Conservation (phyloP, 2,797 vertebrate genomes). For the Potorous gilbertii region DNA sequence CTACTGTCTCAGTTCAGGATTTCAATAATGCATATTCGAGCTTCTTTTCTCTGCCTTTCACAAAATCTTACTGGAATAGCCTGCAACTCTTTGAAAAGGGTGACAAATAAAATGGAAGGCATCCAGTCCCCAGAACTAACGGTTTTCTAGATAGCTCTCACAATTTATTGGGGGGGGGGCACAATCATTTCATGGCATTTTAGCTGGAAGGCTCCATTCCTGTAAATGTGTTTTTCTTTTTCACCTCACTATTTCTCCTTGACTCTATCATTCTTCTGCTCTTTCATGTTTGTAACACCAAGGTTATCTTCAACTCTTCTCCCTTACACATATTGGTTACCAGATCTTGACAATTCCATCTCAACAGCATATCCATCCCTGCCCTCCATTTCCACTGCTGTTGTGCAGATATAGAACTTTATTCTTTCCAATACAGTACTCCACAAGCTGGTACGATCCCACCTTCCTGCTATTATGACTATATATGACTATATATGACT, state of each 20-base stretch:
- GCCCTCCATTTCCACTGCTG: neutral
- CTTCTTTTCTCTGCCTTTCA: constrained; percentile 63
- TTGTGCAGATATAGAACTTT: neutral
- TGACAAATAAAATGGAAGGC: constrained; percentile 39
- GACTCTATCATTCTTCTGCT: neutral
- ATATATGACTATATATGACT: no score
- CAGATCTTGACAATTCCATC: neutral
- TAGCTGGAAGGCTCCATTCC: constrained; percentile 48
- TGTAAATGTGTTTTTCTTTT: neutral
- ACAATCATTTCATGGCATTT: constrained; percentile 44
- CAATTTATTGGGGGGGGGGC: constrained; percentile 41
- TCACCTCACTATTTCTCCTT: neutral
- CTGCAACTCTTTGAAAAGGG: constrained; percentile 49
- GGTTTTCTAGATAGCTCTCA: constrained; percentile 57
- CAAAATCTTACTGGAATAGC: constrained; percentile 56
- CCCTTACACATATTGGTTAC: neutral
- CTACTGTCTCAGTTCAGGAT: constrained; percentile 62
- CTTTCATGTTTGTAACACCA: neutral
- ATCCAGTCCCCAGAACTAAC: constrained; percentile 61
- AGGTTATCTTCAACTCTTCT: neutral
- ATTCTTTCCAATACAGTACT: neutral
- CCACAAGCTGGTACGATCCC: neutral
- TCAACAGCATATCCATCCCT: neutral
- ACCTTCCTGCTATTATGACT: neutral
- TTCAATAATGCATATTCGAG: constrained; percentile 66